Percentiles rank a stretch among this genome's conserved stretches.
Evolutionary conservation across 1,140 invertebrate genomes (phyloP).

Genomic region (Ceratosolen fusciceps): DNA sequence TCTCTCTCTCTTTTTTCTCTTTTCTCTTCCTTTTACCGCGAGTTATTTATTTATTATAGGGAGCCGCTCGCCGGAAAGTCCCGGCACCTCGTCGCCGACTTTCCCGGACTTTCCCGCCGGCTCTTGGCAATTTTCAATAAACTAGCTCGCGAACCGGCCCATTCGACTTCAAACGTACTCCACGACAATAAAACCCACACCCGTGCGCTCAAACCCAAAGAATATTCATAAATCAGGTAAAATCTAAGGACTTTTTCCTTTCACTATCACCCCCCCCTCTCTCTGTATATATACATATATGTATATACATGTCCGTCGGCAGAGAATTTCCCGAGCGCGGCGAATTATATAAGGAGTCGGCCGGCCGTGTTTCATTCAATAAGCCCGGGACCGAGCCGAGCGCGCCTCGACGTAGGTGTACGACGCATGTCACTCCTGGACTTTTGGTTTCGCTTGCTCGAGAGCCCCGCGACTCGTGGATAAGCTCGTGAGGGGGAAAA

Average conservation of each 20-base stretch:
- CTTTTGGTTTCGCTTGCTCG: not conserved
- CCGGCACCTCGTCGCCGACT: too few relatives aligned
- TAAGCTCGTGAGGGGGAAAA: too few relatives aligned
- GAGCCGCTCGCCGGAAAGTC: not conserved
- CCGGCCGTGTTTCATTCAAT: slow-evolving; percentile 2
- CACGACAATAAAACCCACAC: too few relatives aligned
- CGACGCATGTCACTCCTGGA: not conserved
- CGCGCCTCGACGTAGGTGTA: slow-evolving; percentile 11
- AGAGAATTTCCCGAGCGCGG: too few relatives aligned
- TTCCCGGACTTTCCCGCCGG: not conserved
- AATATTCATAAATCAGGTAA: not conserved
- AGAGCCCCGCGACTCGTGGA: not conserved
- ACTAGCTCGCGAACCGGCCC: too few relatives aligned
- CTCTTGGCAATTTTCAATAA: not conserved
- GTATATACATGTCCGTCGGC: too few relatives aligned
- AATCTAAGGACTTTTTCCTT: not conserved
- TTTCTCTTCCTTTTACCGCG: not conserved
- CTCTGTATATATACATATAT: not conserved
- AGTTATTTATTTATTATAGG: not conserved
- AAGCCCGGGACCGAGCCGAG: not conserved
- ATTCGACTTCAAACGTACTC: too few relatives aligned
- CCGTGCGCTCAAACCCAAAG: not conserved
- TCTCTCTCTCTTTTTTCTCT: too few relatives aligned
- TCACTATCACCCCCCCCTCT: too few relatives aligned
- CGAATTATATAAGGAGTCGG: too few relatives aligned